Evolutionary conservation across 1,140 invertebrate species (phyloP), one percentile per base, ranked within the genome.

Genomic region (Bombus sibiricus): DNA sequence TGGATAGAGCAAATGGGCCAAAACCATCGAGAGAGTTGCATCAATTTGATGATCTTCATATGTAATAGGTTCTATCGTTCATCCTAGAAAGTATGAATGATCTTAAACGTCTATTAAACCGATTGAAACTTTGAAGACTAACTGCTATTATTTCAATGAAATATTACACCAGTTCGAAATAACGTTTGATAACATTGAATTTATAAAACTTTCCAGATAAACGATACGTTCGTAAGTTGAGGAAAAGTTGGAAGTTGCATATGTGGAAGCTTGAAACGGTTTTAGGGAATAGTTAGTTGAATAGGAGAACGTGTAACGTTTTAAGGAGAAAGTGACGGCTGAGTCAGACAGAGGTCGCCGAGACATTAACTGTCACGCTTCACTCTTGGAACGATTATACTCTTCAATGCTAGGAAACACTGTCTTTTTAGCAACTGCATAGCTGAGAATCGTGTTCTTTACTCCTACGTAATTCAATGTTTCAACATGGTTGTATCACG

Each of bases 381-480:
- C 72, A 6, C 41, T 47, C 41, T 22, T 32, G 5, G 2, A 47
- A 18, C 72, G 15, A 73, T 73, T 47, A n/a, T 28, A 32, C 32
- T 39, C 53, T 37, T 57, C 47, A 10, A 59, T 76, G 73, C 32
- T 75, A 53, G 18, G 41, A 75, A 53, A 76, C 32, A 39, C 22
- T 8, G 47, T 37, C 47, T 59, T 76, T 57, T 37, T 25, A 76
- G 47, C 39, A 59, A 39, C 74, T n/a, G 74, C 28, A 39, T 28
- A 59, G 13, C 53, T 22, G 53, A 62, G 53, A 59, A 39, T 12
- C 53, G 74, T 39, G 53, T n/a, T 76, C 74, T 62, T 39, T 18
- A 62, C 74, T 59, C 74, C 74, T 39, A 76, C 74, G 74, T 76
- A 76, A 76, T n/a, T 59, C 53, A 39, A 62, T 53, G 34, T 76